A percentile compares a stretch with the other conserved stretches of the same genome.
These are phyloP conservation scores for human (Homo sapiens) DNA, from an alignment of 2,113 vertebrate species.

Conservation along the genomic window GRCh38 chr21:14290501-14291000, in stretches of 20 bases:
- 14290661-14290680: background rate
- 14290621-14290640: background rate
- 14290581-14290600: background rate
- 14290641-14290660: background rate
- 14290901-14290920: background rate
- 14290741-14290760: background rate
- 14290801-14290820: background rate
- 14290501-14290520: background rate
- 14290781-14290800: background rate
- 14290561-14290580: background rate
- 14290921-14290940: background rate
- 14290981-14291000: background rate
- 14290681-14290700: background rate
- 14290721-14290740: background rate
- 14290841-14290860: background rate
- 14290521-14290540: background rate
- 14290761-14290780: background rate
- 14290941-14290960: background rate
- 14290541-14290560: background rate
- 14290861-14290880: background rate
- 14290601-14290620: background rate
- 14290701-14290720: background rate
- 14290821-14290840: background rate
- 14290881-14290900: background rate
- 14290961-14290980: background rate